These are phyloP conservation scores for Sinhomidia bicolor DNA, from an alignment of 2,888 invertebrate genomes.

Conservation along the genomic window DNA sequence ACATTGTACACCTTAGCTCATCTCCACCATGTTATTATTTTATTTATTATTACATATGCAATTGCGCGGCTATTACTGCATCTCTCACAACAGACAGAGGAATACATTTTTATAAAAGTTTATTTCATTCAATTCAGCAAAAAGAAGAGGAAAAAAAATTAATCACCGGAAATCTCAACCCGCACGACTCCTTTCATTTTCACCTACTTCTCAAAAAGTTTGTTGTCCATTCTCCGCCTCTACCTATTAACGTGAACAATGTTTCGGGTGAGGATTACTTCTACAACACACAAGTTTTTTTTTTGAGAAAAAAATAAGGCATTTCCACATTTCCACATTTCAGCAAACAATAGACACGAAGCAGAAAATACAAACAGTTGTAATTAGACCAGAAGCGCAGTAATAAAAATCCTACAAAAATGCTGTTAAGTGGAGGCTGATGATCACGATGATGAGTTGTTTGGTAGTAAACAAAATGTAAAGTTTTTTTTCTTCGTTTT, in stretches of 20 bases:
- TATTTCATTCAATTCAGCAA: conserved; percentile 54
- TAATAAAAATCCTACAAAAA: conserved; percentile 48
- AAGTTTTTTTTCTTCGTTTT: background rate
- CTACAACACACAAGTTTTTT: too few relatives aligned
- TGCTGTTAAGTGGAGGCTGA: conserved; percentile 1
- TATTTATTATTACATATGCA: conserved; percentile 12
- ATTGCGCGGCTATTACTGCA: conserved; percentile 19
- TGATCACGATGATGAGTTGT: conserved; percentile 41
- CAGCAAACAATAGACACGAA: conserved; percentile 28
- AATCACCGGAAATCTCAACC: conserved; percentile 70
- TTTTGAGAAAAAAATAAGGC: background rate
- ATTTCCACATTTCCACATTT: background rate
- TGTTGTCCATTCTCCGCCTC: conserved; percentile 30
- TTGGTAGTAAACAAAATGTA: conserved; percentile 53
- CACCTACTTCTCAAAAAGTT: conserved; percentile 62
- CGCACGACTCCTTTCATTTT: conserved; percentile 71
- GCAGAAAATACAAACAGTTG: conserved; percentile 48
- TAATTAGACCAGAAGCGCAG: conserved; percentile 56
- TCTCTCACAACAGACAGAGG: background rate
- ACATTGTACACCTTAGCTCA: too few relatives aligned
- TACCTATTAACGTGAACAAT: background rate
- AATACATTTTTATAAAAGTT: too few relatives aligned
- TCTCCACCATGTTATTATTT: background rate
- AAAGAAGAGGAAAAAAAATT: conserved; percentile 55
- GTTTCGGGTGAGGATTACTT: background rate